phyloP scores from a whole-genome alignment of 1,140 invertebrate genomes.

The Formica exsecta region DNA sequence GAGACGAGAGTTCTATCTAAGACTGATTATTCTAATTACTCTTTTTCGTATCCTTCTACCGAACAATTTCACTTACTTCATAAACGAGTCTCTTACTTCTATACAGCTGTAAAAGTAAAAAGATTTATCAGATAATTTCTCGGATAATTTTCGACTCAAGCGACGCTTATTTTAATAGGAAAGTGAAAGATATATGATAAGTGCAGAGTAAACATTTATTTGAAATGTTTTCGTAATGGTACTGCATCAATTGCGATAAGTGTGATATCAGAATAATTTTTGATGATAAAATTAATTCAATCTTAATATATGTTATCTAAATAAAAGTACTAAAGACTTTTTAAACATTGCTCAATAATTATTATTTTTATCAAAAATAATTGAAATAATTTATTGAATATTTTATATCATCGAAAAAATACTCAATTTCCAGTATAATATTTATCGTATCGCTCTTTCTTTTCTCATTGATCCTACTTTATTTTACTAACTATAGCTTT shows the following conservation, averaged over 20 bases:
- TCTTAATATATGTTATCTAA: neutral
- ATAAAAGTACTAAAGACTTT: neutral
- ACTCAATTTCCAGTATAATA: neutral
- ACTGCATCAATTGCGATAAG: neutral
- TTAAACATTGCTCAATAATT: neutral
- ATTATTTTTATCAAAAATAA: neutral
- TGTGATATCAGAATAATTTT: neutral
- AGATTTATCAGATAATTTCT: neutral
- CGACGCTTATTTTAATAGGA: neutral
- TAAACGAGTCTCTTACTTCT: neutral
- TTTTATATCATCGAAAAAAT: neutral
- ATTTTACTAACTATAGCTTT: too few relatives aligned
- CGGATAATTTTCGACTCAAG: neutral
- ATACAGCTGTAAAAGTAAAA: neutral
- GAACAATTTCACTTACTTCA: neutral
- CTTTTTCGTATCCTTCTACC: neutral
- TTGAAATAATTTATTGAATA: neutral
- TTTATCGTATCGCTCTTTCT: too few relatives aligned
- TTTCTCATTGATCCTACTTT: too few relatives aligned
- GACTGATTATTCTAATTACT: slow-evolving; percentile 38
- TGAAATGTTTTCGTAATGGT: neutral
- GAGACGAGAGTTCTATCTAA: slow-evolving; percentile 9
- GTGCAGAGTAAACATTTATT: neutral
- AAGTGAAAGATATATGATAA: neutral
- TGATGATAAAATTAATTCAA: neutral